Base-by-base conservation (phyloP, 2,113 vertebrate genomes). In the Fregetta grallaria region DNA sequence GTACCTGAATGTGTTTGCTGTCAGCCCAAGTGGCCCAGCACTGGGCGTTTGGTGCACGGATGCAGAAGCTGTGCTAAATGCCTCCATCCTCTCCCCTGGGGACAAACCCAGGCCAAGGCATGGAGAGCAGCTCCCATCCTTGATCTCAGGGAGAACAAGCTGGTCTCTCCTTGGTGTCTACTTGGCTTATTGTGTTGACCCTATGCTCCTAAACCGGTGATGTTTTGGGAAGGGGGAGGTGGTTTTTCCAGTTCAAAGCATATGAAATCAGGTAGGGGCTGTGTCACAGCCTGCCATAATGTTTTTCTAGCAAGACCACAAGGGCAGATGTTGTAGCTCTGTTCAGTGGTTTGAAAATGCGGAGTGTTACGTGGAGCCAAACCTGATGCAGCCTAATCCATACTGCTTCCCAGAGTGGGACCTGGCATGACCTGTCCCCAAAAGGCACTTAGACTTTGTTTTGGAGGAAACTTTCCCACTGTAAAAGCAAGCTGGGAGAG, bases 21-120 rank as follows among this genome's bases (percentile, higher is more conserved):
- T n/a, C 49, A 52, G 71, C 26, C 19, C 67, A n/a, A 13, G 52
- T 4, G 22, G 30, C 30, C 53, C 49, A 90, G 74, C 52, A 55
- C 52, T 5, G 10, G n/a, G 52, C 0, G 0, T 49, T 45, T 56
- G 83, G 71, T 47, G 68, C 34, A 58, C 0, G 0, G 67, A 36
- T 65, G 7, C 30, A 9, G 34, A 30, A 84, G n/a, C 50, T 45
- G 6, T 59, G 55, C 76, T 56, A 26, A 86, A 58, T 25, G 50
- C 42, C 55, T 77, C 50, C 25, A 13, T 56, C 34, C 30, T 75
- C 62, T 80, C 32, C 63, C 26, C 16, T 34, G 32, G 23, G 36
- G 23, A 20, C 49, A 83, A 66, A 49, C 21, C 13, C 76, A 59
- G 42, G 44, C 63, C 23, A 50, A 42, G 71, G 56, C 36, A 10